Evolutionary conservation across 2,113 vertebrate species (phyloP).

Genomic region (Solea solea): DNA sequence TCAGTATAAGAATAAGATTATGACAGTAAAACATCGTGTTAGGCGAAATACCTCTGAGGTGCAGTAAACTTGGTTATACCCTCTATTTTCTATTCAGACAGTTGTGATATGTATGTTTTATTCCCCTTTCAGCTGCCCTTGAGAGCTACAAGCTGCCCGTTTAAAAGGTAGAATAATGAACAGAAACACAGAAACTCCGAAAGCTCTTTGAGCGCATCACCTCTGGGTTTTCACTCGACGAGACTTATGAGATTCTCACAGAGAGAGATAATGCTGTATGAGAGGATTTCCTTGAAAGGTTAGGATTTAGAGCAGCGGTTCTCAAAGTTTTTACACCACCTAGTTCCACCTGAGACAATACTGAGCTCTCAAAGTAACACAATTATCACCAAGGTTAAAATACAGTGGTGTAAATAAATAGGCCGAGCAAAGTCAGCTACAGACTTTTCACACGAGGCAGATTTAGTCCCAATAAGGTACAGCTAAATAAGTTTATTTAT

Average conservation of each 20-base stretch:
- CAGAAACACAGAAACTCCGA: slow-evolving; percentile 13
- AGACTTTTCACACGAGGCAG: too few species aligned
- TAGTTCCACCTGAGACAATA: too few species aligned
- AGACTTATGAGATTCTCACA: slow-evolving; percentile 34
- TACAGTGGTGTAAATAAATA: too few species aligned
- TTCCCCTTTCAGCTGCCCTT: slow-evolving; percentile 38
- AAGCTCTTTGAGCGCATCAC: slow-evolving; percentile 32
- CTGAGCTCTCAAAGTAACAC: too few species aligned
- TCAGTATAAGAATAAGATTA: slow-evolving; percentile 12
- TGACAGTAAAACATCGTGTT: slow-evolving; percentile 5
- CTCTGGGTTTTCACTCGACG: slow-evolving; percentile 49
- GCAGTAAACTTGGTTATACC: slow-evolving; percentile 22
- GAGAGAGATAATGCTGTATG: slow-evolving; percentile 20
- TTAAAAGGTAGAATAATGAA: slow-evolving; percentile 47
- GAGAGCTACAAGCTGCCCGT: slow-evolving; percentile 44
- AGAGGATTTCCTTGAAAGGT: slow-evolving; percentile 32
- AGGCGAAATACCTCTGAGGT: slow-evolving; percentile 24
- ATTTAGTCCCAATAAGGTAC: too few species aligned
- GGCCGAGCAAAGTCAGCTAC: too few species aligned
- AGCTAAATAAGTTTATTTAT: too few species aligned
- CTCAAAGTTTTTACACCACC: too few species aligned
- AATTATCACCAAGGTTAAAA: too few species aligned
- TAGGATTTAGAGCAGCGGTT: not conserved
- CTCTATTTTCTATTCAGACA: slow-evolving; percentile 4
- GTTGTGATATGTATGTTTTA: slow-evolving; percentile 46